Base-by-base conservation (phyloP, 2,888 invertebrate genomes). In the Sphinx pinastri region DNA sequence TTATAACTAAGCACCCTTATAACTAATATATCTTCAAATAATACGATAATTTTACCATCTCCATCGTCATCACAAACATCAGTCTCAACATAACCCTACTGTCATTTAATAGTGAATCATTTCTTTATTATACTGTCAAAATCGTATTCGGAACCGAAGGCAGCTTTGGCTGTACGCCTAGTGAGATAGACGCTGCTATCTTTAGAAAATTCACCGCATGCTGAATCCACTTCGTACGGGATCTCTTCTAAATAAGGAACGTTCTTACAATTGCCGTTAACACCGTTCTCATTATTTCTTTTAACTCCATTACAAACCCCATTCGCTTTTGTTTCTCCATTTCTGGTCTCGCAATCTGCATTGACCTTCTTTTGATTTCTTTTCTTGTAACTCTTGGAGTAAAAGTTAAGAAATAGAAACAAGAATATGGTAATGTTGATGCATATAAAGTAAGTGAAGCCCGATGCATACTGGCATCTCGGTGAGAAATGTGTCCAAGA, bases 381-480 rank as follows among this genome's bases (percentile, higher is more conserved):
- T 66, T 80, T 88, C 63, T 90, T 92, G 84, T 96, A 96, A 73
- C 94, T 95, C 71, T 94, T 94, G 0, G 94, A 82, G 82, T 96
- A 96, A 84, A 96, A 96, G 76, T 95, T 95, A 58, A 95, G 93
- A 82, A 96, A 96, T 54, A 96, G 91, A 76, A 96, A 94, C 0
- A 96, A 90, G 80, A 96, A 96, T 47, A 96, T 91, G 0, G 88
- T 84, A 0, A 96, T 94, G 81, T 96, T 96, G 14, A 94, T 84
- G 2, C 92, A 88, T 87, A 88, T 94, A 74, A 93, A 93, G 78
- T 94, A 94, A 0, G 95, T 94, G 72, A 96, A 90, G 0, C 93
- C 88, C 70, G 95, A 94, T 0, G 96, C 95, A 75, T 95, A 95
- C 78, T 95, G 95, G 78, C 96, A 96, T 73, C 95, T 95, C 71